Base-by-base conservation (phyloP, 2,113 vertebrate species). In the Rhinogobius similis region DNA sequence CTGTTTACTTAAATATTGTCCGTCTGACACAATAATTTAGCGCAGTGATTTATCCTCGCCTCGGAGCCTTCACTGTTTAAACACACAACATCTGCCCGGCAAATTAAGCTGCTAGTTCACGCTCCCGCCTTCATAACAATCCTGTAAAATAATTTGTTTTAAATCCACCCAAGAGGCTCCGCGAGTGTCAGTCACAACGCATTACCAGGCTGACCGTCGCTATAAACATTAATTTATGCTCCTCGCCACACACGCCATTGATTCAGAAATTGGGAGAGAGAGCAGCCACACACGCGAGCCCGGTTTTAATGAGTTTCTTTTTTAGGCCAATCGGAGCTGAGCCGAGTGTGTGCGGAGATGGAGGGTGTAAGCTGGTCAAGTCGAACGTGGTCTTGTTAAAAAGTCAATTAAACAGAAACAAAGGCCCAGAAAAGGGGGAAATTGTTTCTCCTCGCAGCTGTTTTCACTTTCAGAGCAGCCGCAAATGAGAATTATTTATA, bases 371-470 rank as follows among this genome's bases (percentile, higher is more conserved):
- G 84, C 82, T 78, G 84, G 79, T 83, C 83, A 85, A 68, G 78
- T 75, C 81, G 86, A 85, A 83, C 86, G 74, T 63, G 64, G 84
- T 84, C 91, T 90, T 81, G 86, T 91, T 91, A 92, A 92, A 93
- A 93, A 90, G 86, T 89, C 86, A 88, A 91, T 93, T 91, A 91
- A 90, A 89, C 73, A 72, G 81, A 88, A 88, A 90, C 87, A 91
- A 91, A 87, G 83, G 78, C 10, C 21, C 39, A 68, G 65, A 20
- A 27, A 36, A 43, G 39, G 13, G 72, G 64, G 46, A 61, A 48
- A 58, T 70, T 73, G 69, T 78, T 84, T 82, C 76, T 82, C 78
- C 83, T 79, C 20, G 62, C 67, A 83, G 77, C 71, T 76, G 73
- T 73, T 83, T 84, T 73, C 27, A 1, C 67, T 84, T 75, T 66